Base-by-base conservation (phyloP, 2,113 vertebrate genomes). In the Corythornis vintsioides region DNA sequence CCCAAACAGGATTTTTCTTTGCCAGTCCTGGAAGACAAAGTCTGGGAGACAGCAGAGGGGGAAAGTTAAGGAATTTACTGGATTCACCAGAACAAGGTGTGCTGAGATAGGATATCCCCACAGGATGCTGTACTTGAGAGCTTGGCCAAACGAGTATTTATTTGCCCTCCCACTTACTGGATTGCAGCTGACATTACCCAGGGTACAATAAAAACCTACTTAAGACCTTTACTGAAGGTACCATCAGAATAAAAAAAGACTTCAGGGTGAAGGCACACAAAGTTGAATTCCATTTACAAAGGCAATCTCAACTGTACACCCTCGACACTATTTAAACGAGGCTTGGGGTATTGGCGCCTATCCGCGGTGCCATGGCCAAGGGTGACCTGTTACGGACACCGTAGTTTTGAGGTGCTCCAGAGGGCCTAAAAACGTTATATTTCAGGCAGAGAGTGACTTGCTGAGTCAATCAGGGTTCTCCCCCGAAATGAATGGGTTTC, bases 331-430 rank as follows among this genome's bases (percentile, higher is more conserved):
- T 11, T 53, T 13, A 47, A 3, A 52, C 17, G 38, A 10, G 38
- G 28, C 45, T 6, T 22, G 5, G 13, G 15, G 4, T 7, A 13
- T 11, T 56, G 56, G 35, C 15, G 71, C 4, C 0, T 2, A 6
- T 12, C 66, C 5, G 29, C 0, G 35, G 47, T 43, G n/a, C 24
- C 43, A 6, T 0, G 20, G 19, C 0, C 1, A 29, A 29, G 50
- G 10, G 35, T 0, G 17, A 65, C 2, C n/a, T 43, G 40, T 71
- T 15, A 13, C 28, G 21, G 19, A 40, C 52, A 35, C n/a, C 6
- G 0, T 2, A 15, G 3, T 21, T 53, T 3, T 4, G 40, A 24
- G 72, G 55, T 2, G 45, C 14, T 17, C 63, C 72, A 0, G 0
- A 13, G 31, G 65, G 52, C 88, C 88, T 52, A 25, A 43, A 33